phyloP scores from a whole-genome alignment of 2,888 invertebrate species.

The Nymphalis urticae region DNA sequence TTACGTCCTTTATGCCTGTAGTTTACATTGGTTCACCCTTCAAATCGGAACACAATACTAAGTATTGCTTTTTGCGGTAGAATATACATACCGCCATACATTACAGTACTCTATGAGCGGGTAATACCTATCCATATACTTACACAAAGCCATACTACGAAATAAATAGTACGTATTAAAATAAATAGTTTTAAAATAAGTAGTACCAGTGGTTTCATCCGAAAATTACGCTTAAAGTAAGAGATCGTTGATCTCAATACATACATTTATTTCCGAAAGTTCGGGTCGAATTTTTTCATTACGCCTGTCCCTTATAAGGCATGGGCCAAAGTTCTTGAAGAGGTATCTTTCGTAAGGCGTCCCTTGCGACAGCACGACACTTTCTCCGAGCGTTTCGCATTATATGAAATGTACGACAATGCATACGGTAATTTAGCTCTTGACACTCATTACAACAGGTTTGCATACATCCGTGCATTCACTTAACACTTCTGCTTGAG shows the following conservation, averaged over 20 bases:
- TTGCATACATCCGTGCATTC: conserved; percentile 18
- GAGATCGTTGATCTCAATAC: conserved; percentile 32
- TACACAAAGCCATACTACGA: no score
- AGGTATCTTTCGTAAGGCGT: conserved; percentile 69
- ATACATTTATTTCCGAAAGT: conserved; percentile 36
- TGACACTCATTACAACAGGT: conserved; percentile 31
- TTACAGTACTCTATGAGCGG: no score
- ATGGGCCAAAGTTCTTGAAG: conserved; percentile 39
- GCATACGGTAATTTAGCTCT: conserved; percentile 38
- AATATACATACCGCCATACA: no score
- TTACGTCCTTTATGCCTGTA: no score
- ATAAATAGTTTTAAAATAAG: background rate
- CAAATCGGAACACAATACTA: no score
- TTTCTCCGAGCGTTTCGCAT: conserved; percentile 66
- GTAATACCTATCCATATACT: no score
- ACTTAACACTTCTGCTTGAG: conserved; percentile 5
- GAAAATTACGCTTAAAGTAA: conserved; percentile 10
- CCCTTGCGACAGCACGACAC: conserved; percentile 62
- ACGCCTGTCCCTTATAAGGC: conserved; percentile 36
- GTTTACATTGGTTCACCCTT: no score
- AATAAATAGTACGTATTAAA: no score
- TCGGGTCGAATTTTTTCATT: conserved; percentile 33
- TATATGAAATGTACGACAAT: conserved; percentile 55
- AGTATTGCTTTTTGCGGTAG: no score
- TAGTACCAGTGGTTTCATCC: background rate